Base-by-base conservation (phyloP, 2,888 invertebrate species). In the Synanthedon andrenaeformis region DNA sequence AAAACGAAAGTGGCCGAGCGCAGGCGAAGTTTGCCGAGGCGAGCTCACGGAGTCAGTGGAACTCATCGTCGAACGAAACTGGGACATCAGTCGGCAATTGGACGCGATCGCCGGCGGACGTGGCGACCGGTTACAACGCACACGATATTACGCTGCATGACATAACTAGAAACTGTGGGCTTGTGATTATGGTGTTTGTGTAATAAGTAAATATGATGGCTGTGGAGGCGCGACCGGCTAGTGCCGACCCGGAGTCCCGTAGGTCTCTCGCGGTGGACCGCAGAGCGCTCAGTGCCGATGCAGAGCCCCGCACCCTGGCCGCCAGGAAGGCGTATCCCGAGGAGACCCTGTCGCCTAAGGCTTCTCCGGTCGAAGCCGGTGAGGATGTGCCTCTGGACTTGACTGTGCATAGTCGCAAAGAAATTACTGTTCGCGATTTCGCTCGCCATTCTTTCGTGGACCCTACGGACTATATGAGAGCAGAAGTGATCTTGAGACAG, bases 321-420 rank as follows among this genome's bases (percentile, higher is more conserved):
- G 88, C 88, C 51, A 74, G 89, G 76, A 88, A 89, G 69, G 86
- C 78, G 57, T 89, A 88, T 71, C 89, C 88, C 55, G 79, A 82
- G 61, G 70, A 70, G 48, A 57, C 64, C 51, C 55, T 61, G 51
- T 67, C 75, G 54, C 70, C 70, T 42, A 68, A 71, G 55, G 64
- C 54, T 53, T 70, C 63, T 17, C 57, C 55, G 41, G 54, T 57
- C 53, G 57, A 61, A 17, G 61, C 62, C 42, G 70, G 89, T 55
- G 90, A 91, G 61, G 92, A 93, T 63, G 91, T 91, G 57, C 96
- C 96, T 13, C 78, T 96, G 77, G 96, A 96, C 88, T 87, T 96
- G 74, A 93, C 94, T 63, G 91, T 93, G 50, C 71, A 76, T 57
- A 62, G 74, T 57, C 79, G 86, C 54, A 83, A 84, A 65, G 88